A percentile compares a stretch with the other conserved stretches of the same genome.
phyloP scores from a whole-genome alignment of 2,797 vertebrate species.

The Orientallactaga sibirica region DNA sequence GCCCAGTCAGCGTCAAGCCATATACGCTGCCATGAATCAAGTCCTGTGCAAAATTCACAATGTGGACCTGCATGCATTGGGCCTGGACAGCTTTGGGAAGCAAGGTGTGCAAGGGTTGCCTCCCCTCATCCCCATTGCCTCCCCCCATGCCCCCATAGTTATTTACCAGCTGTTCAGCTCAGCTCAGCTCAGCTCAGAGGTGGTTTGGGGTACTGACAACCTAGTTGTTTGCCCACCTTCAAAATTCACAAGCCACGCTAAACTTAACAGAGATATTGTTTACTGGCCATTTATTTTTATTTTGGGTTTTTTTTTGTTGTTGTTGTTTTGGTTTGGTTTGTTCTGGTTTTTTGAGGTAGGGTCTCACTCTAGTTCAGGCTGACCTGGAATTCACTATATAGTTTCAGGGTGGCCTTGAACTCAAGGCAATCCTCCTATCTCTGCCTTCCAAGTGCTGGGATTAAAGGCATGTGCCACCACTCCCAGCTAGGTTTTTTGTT shows the following conservation, averaged over 20 bases:
- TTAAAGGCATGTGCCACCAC: neutral
- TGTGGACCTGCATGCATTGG: conserved; percentile 80
- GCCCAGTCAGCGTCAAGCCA: conserved; percentile 78
- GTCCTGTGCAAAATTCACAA: conserved; percentile 90
- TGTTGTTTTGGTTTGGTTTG: too few species aligned
- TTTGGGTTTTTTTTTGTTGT: too few species aligned
- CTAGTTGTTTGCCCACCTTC: neutral
- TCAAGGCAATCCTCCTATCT: too few species aligned
- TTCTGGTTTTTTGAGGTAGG: too few species aligned
- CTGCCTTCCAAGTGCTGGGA: too few species aligned
- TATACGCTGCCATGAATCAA: conserved; percentile 88
- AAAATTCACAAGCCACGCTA: neutral
- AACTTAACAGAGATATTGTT: conserved; percentile 9
- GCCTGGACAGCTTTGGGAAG: conserved; percentile 86
- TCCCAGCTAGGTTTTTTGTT: too few species aligned
- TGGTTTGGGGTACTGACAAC: neutral
- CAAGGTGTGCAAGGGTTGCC: conserved; percentile 81
- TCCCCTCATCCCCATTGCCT: neutral
- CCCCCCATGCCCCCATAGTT: neutral
- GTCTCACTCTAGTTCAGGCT: too few species aligned
- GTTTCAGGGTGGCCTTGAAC: too few species aligned
- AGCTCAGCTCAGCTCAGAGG: neutral
- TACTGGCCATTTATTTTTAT: neutral
- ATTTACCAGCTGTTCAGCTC: neutral
- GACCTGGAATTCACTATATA: too few species aligned